Evolutionary conservation across 2,113 vertebrate species (phyloP), one percentile per base, ranked within the genome.

Genomic region (Syrrhaptes paradoxus): DNA sequence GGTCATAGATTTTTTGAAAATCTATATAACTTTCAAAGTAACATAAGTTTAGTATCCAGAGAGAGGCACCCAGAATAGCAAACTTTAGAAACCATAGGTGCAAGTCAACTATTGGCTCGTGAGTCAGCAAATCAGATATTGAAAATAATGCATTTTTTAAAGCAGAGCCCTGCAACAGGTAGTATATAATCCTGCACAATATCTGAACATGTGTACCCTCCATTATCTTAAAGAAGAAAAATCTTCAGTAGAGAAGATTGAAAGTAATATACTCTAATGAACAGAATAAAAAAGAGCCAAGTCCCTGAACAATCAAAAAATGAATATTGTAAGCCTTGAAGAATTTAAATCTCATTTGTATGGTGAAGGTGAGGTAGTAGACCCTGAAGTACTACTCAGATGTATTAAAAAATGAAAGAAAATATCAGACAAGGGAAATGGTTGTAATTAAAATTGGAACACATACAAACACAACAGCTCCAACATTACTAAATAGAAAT

Each of bases 351-450:
- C 22, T 84, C 75, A 63, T 85, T 57, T 80, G 46, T 43, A 52
- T 63, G 48, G 71, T 66, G 18, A 38, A 90, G 94, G 29, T 14
- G 55, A 85, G 43, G 29, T 54, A 58, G 65, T 55, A 89, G 52
- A 32, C 79, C 61, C 86, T 81, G 73, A 92, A 94, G 72, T 43
- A 68, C 48, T 93, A 74, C 80, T 68, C 85, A 93, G 46, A 68
- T 93, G 59, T 62, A 95, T 95, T 95, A 97, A 88, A 88, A 96
- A 94, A 75, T n/a, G 67, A 94, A 96, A 93, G 87, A 88, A 95
- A 93, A 94, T 94, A 94, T 71, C 71, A 91, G 90, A 71, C 92
- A 71, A 51, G 90, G 90, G 95, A 97, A 95, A 96, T 63, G 6
- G 46, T 14, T 77, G 59, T 88, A 93, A 97, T 96, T 96, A 97